These are phyloP conservation scores for Bilobella aurantiaca DNA, from an alignment of 1,140 invertebrate species.

Conservation along the genomic window DNA sequence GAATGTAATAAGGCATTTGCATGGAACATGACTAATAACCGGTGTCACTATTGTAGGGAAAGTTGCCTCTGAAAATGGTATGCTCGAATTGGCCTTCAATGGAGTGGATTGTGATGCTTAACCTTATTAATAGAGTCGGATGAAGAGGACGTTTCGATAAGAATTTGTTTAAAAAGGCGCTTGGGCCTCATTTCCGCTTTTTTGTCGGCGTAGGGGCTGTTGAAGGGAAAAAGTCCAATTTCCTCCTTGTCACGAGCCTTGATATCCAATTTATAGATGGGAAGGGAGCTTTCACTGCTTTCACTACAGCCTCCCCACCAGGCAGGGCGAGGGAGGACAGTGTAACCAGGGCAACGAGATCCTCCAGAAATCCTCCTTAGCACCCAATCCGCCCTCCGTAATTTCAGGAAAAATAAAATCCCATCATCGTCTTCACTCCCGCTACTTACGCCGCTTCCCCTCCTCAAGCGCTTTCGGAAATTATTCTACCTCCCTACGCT, in stretches of 20 bases:
- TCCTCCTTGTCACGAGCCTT: conserved; percentile 35
- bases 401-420: not conserved
- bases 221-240: conserved; percentile 35
- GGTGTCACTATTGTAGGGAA: too few species aligned
- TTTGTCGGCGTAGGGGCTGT: conserved; percentile 14
- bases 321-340: too few species aligned
- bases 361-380: too few species aligned
- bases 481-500: conserved; percentile 1
- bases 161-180: conserved; percentile 34
- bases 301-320: too few species aligned
- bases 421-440: not conserved
- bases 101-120: not conserved
- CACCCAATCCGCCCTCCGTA: not conserved
- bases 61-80: too few species aligned
- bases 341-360: too few species aligned
- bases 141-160: conserved; percentile 15
- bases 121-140: not conserved
- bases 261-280: conserved; percentile 35
- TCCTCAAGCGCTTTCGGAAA: not conserved
- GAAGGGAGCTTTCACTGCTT: not conserved
- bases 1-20: too few species aligned
- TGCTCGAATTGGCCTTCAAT: too few species aligned
- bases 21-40: too few species aligned
- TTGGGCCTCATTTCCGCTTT: conserved; percentile 35
- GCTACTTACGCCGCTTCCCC: too few species aligned